These are phyloP conservation scores for Drosophila lini DNA, from an alignment of 1,140 invertebrate genomes.

Conservation along the genomic window DNA sequence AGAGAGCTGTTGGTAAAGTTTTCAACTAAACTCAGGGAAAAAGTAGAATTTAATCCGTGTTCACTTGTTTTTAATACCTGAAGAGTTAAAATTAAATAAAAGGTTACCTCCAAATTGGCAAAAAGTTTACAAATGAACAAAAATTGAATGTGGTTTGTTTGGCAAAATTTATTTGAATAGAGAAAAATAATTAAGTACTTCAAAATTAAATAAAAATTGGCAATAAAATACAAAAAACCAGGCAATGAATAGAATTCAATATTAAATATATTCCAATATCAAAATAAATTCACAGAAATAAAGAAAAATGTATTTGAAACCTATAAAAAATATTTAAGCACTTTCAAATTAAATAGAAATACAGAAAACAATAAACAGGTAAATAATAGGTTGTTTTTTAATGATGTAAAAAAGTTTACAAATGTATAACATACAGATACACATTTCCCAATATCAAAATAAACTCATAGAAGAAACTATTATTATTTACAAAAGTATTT, in stretches of 20 bases:
- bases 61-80: too few species aligned
- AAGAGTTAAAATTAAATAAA: background rate
- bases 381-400: background rate
- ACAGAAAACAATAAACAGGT: too few species aligned
- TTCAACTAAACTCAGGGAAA: background rate
- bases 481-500: background rate
- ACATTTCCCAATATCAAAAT: background rate
- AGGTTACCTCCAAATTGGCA: background rate
- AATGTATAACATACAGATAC: background rate
- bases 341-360: background rate
- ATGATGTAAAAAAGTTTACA: too few species aligned
- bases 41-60: background rate
- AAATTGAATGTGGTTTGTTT: constrained; percentile 1
- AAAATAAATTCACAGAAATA: background rate
- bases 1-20: constrained; percentile 7
- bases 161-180: background rate
- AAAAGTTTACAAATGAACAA: background rate
- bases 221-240: background rate
- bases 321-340: background rate
- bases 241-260: background rate
- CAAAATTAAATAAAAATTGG: background rate
- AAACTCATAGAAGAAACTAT: background rate
- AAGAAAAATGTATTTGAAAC: background rate
- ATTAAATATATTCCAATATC: background rate
- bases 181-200: constrained; percentile 1